Evolutionary conservation across 2,888 invertebrate genomes (phyloP), one percentile per base, ranked within the genome.

Genomic region (Rhagonycha lutea): DNA sequence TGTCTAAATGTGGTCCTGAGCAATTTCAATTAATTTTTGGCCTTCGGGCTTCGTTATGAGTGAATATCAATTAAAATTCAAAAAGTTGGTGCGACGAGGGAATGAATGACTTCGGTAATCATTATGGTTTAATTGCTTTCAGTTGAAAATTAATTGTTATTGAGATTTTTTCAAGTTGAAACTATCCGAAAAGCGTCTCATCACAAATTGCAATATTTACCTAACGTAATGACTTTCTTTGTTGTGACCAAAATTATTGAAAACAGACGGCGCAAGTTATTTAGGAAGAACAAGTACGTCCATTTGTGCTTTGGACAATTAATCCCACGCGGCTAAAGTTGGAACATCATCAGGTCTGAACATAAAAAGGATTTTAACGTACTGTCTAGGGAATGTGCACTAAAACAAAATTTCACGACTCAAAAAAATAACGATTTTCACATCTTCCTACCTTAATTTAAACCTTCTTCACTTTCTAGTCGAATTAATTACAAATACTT

Each of bases 301-400:
- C 73, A 73, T 73, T 73, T 73, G 73, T 69, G 73, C 73, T 65
- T 63, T 68, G 73, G 69, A 73, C 73, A 73, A 73, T 73, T 73
- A 73, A 69, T 73, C 73, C 73, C 73, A 60, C 32, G 69, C 63
- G 73, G 69, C 73, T 61, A 60, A 73, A 73, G 63, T 73, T 73
- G 73, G 73, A 73, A 73, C 73, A 73, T 73, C 73, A 73, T 73
- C 73, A 73, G 69, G 69, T 73, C 69, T 62, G 73, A 69, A 75
- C 74, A 74, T 70, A 74, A 74, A 74, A 74, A 74, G 74, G 74
- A 65, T 74, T 74, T 74, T 74, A 74, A 70, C 70, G 70, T 74
- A 74, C 61, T 65, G 26, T 62, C 74, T n/a, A 18, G 74, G 74
- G 74, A 74, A 61, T 74, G 70, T 65, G 69, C 29, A 69, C 65